These are phyloP conservation scores for Hoplias malabaricus DNA, from an alignment of 2,113 vertebrate species.

Conservation along the genomic window DNA sequence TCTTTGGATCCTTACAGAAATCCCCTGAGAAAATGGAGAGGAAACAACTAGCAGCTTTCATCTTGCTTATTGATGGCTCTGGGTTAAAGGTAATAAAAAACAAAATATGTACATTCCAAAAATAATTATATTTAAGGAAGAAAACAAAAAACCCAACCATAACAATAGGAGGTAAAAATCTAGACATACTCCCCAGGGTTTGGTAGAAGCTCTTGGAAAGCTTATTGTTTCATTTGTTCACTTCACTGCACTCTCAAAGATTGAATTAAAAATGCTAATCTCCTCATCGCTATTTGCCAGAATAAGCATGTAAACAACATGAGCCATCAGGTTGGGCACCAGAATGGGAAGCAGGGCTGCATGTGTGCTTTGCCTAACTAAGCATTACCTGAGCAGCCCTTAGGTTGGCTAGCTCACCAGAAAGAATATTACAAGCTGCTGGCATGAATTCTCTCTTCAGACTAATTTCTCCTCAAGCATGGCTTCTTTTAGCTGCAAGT, in stretches of 20 bases:
- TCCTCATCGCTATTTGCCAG: slow-evolving; percentile 42
- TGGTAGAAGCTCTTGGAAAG: not conserved
- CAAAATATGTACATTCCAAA: slow-evolving; percentile 15
- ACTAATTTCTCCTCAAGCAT: slow-evolving; percentile 12
- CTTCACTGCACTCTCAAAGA: slow-evolving; percentile 35
- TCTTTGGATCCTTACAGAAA: not conserved
- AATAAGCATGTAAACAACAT: slow-evolving; percentile 45
- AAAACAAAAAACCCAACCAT: not conserved
- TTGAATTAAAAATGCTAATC: slow-evolving; percentile 53
- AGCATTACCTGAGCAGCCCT: slow-evolving; percentile 32
- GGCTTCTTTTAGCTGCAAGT: not conserved
- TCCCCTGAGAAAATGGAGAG: not conserved
- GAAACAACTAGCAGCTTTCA: slow-evolving; percentile 12
- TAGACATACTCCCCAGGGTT: not conserved
- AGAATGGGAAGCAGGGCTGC: slow-evolving; percentile 2
- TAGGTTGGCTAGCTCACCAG: slow-evolving; percentile 4
- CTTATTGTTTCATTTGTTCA: slow-evolving; percentile 22
- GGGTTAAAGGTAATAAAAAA: not conserved
- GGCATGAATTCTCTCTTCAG: slow-evolving; percentile 12
- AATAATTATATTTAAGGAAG: slow-evolving; percentile 9
- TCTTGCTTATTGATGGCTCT: slow-evolving; percentile 2
- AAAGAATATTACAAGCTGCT: slow-evolving; percentile 24
- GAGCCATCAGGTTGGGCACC: not conserved
- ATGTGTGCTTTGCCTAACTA: slow-evolving; percentile 41
- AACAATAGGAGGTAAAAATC: not conserved